A percentile compares a stretch with the other conserved stretches of the same genome.
These are phyloP conservation scores for Capitulum mitella DNA, from an alignment of 2,888 invertebrate genomes.

Conservation along the genomic window DNA sequence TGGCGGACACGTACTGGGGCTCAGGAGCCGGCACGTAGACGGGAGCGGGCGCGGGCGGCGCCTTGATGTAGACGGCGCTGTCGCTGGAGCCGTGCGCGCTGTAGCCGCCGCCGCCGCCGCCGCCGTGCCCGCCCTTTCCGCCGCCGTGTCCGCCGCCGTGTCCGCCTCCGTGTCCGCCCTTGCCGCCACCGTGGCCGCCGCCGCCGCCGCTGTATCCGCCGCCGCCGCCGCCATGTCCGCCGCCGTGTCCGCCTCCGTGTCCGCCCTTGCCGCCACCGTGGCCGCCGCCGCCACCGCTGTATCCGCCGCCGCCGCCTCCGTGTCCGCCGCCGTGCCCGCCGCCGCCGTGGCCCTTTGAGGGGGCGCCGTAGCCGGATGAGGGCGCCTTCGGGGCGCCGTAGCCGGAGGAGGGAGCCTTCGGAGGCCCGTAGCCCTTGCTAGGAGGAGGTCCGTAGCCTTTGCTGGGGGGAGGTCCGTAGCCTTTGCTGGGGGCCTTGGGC, in stretches of 20 bases:
- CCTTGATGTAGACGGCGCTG: constrained; percentile 37
- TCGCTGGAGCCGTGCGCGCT: constrained; percentile 29
- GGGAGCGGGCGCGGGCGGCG: constrained; percentile 37
- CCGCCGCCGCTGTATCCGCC: constrained; percentile 22
- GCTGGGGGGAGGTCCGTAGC: constrained; percentile 14
- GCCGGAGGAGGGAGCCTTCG: background rate
- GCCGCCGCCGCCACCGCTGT: background rate
- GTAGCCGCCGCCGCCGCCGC: constrained; percentile 9
- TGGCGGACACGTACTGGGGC: constrained; percentile 36
- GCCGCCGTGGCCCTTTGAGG: background rate
- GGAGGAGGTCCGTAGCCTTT: background rate
- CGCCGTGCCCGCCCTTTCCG: constrained; percentile 4
- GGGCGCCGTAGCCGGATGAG: constrained; percentile 25
- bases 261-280: background rate
- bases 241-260: background rate
- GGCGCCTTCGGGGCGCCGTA: background rate
- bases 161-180: constrained; percentile 17
- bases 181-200: background rate
- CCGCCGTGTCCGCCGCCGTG: constrained; percentile 7
- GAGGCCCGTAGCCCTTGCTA: background rate
- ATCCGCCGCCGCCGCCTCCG: background rate
- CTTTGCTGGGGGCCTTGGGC: constrained; percentile 9
- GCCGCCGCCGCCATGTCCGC: constrained; percentile 25
- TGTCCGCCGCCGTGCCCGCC: background rate
- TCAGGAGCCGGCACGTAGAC: constrained; percentile 36